Conservation (phyloP, 2,797 vertebrate genomes). For the Urosaurus nigricauda region DNA sequence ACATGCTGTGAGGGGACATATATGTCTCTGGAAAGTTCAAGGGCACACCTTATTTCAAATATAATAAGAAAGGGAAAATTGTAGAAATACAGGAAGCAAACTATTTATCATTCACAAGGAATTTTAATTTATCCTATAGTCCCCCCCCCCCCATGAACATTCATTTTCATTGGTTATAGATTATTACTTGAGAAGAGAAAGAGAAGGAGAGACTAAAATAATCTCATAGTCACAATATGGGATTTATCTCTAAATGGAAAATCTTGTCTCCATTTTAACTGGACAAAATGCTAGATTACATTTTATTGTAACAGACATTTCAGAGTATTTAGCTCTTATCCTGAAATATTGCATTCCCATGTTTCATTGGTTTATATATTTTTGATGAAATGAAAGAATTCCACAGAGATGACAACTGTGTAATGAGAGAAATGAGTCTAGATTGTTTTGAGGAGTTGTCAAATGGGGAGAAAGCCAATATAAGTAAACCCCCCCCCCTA, state of each 20-base stretch:
- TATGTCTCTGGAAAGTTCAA: not conserved
- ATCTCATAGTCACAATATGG: not conserved
- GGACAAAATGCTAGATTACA: conserved; percentile 4
- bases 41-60: not conserved
- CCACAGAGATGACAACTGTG: conserved; percentile 13
- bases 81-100: not conserved
- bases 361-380: not conserved
- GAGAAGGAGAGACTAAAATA: too few species aligned
- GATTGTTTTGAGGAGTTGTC: conserved; percentile 70
- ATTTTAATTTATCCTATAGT: not conserved
- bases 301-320: conserved; percentile 31
- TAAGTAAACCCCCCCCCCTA: too few species aligned
- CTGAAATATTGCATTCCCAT: conserved; percentile 17
- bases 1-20: not conserved
- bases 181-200: not conserved
- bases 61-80: not conserved
- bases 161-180: not conserved
- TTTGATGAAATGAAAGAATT: conserved; percentile 57
- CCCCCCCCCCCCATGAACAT: not conserved
- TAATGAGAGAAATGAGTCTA: conserved; percentile 31
- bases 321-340: conserved; percentile 22
- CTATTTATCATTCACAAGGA: not conserved
- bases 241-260: not conserved
- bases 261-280: conserved; percentile 42
- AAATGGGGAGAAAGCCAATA: conserved; percentile 67